Evolutionary conservation across 2,888 invertebrate species (phyloP), one percentile per base, ranked within the genome.

Genomic region (Harpalus rufipes): DNA sequence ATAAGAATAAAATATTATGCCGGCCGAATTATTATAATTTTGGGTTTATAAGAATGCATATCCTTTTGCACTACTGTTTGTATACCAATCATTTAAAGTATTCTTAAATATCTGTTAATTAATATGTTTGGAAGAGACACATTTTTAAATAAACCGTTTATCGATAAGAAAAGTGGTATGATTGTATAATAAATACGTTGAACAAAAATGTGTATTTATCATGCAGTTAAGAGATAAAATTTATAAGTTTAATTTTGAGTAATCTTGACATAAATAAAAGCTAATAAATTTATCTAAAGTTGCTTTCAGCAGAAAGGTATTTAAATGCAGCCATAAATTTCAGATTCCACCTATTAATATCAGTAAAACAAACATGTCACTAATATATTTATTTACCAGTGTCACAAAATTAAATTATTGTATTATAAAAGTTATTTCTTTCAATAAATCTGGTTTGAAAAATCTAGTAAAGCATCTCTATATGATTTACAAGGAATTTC

Each of bases 191-290:
- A 44, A 44, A 44, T 44, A 44, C 44, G 12, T 8, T 51, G 44
- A 4, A 51, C 10, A 51, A 51, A 51, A 51, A 51, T 51, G 44
- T 51, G 44, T 7, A 63, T 63, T 25, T 12, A 18, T 74, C 44
- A 10, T 12, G 8, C n/a, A 0, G 18, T 63, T 4, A 63, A 63
- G n/a, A 12, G n/a, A 18, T 21, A 44, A 39, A 39, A 68, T 68
- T 68, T 68, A 68, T 72, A 65, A 32, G 44, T 74, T 44, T 74
- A 41, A 74, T 44, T 74, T 63, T 44, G 7, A 74, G 72, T 74
- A 74, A 74, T 74, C 72, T 74, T 74, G 72, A 44, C 72, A 74
- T 74, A 74, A 74, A 74, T 74, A 74, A 74, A 74, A 74, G 72
- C 72, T 44, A 74, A 51, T 74, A 74, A 74, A 74, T 74, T 74